phyloP scores from a whole-genome alignment of 2,113 vertebrate genomes.

The Lathamus discolor region DNA sequence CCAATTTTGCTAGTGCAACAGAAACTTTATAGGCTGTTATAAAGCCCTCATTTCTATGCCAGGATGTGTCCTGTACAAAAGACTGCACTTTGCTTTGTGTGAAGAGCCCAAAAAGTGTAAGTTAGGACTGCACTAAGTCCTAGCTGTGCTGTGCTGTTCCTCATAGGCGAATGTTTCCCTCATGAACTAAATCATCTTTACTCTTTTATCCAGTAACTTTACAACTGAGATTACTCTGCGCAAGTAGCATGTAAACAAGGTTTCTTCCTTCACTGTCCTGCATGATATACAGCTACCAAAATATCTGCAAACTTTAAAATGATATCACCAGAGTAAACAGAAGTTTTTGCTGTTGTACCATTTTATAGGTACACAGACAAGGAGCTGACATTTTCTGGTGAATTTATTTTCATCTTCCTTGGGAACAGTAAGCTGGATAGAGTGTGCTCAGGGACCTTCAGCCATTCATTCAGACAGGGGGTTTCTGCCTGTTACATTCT shows the following conservation, averaged over 20 bases:
- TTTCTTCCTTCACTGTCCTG: not conserved
- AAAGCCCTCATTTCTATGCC: not conserved
- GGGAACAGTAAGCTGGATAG: not conserved
- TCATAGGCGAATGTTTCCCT: not conserved
- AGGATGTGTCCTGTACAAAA: not conserved
- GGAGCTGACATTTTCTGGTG: not conserved
- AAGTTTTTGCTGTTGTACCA: not conserved
- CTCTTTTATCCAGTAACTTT: not conserved
- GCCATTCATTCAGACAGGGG: not conserved
- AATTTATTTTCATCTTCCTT: not conserved
- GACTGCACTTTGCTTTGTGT: not conserved
- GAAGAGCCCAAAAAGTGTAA: not conserved
- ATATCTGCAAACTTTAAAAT: not conserved
- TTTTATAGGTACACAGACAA: not conserved
- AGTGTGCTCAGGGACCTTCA: not conserved
- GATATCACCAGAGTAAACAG: not conserved
- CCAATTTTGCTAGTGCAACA: not conserved
- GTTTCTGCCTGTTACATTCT: not conserved
- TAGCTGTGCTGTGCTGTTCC: not conserved
- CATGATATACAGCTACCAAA: not conserved
- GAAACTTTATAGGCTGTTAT: not conserved
- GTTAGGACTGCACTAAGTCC: not conserved
- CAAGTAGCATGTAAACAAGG: not conserved
- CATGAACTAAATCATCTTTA: not conserved
- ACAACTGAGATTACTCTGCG: not conserved